Evolutionary conservation across 2,888 invertebrate species (phyloP).

Genomic region (Nemoura dubitans): DNA sequence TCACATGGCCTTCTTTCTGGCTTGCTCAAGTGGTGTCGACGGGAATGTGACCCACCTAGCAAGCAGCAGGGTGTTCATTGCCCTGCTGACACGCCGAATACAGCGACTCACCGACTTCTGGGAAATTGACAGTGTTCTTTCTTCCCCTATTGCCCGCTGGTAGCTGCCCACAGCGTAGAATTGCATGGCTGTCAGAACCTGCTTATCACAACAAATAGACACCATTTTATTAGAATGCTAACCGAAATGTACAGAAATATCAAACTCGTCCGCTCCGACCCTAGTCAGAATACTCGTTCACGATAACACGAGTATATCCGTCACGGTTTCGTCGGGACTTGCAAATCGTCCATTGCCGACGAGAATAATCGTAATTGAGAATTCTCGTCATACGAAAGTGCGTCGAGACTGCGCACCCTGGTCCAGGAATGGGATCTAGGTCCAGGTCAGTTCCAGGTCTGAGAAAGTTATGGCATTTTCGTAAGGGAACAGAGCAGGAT

Average conservation of each 20-base stretch:
- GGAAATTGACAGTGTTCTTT: too few relatives aligned
- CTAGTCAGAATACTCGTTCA: background rate
- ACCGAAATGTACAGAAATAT: background rate
- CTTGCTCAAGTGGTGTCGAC: background rate
- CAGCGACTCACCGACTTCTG: slow-evolving; percentile 28
- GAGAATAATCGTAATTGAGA: background rate
- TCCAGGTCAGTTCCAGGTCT: too few relatives aligned
- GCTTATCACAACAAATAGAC: background rate
- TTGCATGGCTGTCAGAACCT: background rate
- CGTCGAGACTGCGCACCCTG: background rate
- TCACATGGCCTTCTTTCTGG: background rate
- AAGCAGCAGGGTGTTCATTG: background rate
- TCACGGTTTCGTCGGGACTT: background rate
- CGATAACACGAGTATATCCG: background rate
- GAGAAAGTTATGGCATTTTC: too few relatives aligned
- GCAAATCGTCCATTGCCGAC: background rate
- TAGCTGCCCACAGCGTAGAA: slow-evolving; percentile 19
- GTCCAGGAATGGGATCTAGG: too few relatives aligned
- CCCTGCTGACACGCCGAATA: background rate
- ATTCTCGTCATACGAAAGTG: background rate
- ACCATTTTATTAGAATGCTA: background rate
- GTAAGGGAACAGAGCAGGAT: too few relatives aligned
- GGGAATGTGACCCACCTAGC: background rate
- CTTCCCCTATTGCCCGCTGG: background rate
- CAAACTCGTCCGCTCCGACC: background rate